These are phyloP conservation scores for Platyrinchus mystaceus DNA, from an alignment of 2,797 vertebrate species.

Conservation along the genomic window DNA sequence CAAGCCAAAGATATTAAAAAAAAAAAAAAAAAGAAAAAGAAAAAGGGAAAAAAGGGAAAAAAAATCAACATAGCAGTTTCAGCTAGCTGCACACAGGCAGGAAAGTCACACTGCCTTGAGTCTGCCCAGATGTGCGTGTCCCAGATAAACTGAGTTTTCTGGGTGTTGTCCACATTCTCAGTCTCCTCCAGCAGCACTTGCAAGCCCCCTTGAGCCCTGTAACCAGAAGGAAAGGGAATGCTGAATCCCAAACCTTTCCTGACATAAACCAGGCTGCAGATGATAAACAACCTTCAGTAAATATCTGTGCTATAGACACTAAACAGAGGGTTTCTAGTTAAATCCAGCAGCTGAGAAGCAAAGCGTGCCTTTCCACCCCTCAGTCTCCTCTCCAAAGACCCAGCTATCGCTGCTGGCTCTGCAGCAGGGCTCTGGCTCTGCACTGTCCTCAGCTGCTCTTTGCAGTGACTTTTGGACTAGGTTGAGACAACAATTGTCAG, in stretches of 20 bases:
- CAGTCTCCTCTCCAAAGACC: neutral
- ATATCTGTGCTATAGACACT: neutral
- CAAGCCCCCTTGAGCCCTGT: rapidly evolving
- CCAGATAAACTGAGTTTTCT: neutral
- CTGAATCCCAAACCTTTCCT: neutral
- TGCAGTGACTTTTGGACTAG: neutral
- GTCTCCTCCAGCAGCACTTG: neutral
- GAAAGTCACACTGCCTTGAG: neutral
- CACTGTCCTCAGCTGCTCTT: neutral
- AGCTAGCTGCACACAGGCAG: neutral
- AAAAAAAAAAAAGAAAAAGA: neutral
- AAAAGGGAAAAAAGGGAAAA: neutral
- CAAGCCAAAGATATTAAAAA: neutral
- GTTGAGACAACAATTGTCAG: neutral
- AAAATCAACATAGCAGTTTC: neutral
- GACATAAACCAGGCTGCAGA: neutral
- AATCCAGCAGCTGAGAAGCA: neutral
- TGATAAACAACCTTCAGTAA: neutral
- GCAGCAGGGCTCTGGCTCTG: neutral
- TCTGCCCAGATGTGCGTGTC: neutral
- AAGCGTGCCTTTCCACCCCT: neutral
- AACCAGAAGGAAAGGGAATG: neutral
- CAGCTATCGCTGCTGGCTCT: neutral
- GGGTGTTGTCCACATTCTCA: neutral
- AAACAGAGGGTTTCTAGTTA: neutral